Conservation (phyloP, 1,140 invertebrate species). For the Cyphomyrmex costatus region DNA sequence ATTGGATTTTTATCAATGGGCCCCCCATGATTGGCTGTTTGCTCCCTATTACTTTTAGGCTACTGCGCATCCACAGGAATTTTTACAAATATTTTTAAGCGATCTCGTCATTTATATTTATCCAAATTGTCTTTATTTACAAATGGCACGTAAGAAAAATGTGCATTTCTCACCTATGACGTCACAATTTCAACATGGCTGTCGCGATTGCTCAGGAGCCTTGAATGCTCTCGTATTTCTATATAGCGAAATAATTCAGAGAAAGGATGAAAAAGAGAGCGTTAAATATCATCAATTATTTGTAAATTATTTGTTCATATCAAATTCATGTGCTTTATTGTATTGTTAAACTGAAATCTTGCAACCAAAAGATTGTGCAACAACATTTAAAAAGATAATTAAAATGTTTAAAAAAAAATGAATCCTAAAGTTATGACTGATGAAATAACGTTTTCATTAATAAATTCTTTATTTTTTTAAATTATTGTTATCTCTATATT, state of each 20-base stretch:
- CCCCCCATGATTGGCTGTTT: no score
- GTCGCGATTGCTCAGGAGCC: no score
- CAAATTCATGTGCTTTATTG: conserved; percentile 43
- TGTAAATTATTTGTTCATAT: conserved; percentile 23
- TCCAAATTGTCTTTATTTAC: no score
- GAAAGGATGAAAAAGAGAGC: background rate
- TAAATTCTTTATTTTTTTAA: conserved; percentile 9
- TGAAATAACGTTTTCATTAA: background rate
- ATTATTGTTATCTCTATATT: background rate
- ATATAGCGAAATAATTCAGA: background rate
- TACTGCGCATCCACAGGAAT: no score
- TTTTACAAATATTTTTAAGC: no score
- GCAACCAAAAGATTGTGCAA: conserved; percentile 25
- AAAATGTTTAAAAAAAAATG: background rate
- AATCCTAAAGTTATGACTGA: background rate
- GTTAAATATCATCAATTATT: conserved; percentile 30
- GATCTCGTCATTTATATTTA: no score
- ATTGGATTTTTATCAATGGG: no score
- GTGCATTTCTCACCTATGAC: no score
- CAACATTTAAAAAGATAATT: background rate
- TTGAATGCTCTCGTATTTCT: conserved; percentile 26
- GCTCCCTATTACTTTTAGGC: no score
- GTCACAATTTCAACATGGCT: no score
- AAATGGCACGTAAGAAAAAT: no score
- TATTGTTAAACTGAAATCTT: conserved; percentile 24